These are phyloP conservation scores for Parnassius glacialis DNA, from an alignment of 2,888 invertebrate genomes.

Conservation along the genomic window DNA sequence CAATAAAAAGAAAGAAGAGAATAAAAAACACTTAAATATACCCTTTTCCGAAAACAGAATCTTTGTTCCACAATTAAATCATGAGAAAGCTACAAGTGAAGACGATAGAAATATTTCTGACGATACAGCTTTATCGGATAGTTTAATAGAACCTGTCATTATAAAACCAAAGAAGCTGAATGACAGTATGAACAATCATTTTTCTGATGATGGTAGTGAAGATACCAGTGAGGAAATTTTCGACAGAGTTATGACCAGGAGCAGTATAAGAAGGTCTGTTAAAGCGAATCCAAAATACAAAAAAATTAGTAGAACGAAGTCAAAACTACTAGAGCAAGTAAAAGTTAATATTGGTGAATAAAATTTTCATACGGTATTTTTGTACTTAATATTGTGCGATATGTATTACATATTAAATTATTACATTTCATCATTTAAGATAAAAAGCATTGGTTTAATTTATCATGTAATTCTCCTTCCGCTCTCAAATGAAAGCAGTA, in stretches of 20 bases:
- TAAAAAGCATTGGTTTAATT: constrained; percentile 5
- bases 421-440: constrained; percentile 30
- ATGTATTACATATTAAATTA: constrained; percentile 23
- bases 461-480: neutral
- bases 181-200: constrained; percentile 76
- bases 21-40: constrained; percentile 61
- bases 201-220: constrained; percentile 74
- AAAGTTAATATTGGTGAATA: constrained; percentile 70
- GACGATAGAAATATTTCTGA: constrained; percentile 54
- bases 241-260: constrained; percentile 72
- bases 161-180: constrained; percentile 66
- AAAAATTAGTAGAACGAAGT: constrained; percentile 71
- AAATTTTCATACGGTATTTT: constrained; percentile 29
- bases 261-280: constrained; percentile 68
- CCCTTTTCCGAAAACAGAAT: constrained; percentile 49
- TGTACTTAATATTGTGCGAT: constrained; percentile 24
- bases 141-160: constrained; percentile 52
- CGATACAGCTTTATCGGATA: constrained; percentile 58
- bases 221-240: constrained; percentile 76
- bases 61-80: constrained; percentile 53
- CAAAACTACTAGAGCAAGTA: constrained; percentile 70
- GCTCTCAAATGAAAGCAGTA: too few relatives aligned
- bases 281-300: constrained; percentile 78
- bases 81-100: constrained; percentile 62
- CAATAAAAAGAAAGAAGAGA: constrained; percentile 64